Evolutionary conservation across 2,888 invertebrate species (phyloP), one percentile per base, ranked within the genome.

Genomic region (Catocala sponsa): DNA sequence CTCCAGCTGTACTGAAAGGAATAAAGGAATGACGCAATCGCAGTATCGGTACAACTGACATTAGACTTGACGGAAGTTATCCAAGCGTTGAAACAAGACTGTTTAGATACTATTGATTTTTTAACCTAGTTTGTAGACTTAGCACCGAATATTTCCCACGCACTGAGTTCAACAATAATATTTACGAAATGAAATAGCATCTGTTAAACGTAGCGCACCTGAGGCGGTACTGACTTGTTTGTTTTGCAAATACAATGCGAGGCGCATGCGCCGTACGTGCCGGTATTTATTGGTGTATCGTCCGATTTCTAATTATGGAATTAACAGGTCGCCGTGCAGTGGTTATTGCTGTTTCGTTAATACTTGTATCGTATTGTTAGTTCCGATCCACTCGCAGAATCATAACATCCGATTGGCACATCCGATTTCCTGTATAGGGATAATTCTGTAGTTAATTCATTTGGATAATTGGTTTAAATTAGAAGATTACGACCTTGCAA

Each of bases 241-340:
- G 76, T 74, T 81, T 82, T 74, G 74, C 66, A 76, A 75, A 76
- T 70, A 59, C 63, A 73, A 59, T 58, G 35, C 72, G 68, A 68
- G 60, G 76, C 86, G 85, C 84, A 83, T 85, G 86, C 83, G 86
- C 74, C 62, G 68, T 80, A 80, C 78, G 79, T 78, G 78, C 64
- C 55, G 80, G 76, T 71, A 79, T 82, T 80, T 81, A 75, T 75
- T 71, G 72, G 56, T 66, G 68, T 69, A 72, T 69, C 70, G 74
- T 67, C 72, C 70, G 82, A 82, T 84, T 85, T 84, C 82, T 84
- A 84, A 84, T 83, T 79, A 82, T 74, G 73, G 72, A 69, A 74
- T 73, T 82, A 70, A 67, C 67, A 64, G 63, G 60, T 66, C 59
- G 55, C 64, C 68, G 65, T 69, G 68, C 65, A 66, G 66, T 68